phyloP scores from a whole-genome alignment of 1,140 invertebrate genomes.

The Rhynchophorus ferrugineus region DNA sequence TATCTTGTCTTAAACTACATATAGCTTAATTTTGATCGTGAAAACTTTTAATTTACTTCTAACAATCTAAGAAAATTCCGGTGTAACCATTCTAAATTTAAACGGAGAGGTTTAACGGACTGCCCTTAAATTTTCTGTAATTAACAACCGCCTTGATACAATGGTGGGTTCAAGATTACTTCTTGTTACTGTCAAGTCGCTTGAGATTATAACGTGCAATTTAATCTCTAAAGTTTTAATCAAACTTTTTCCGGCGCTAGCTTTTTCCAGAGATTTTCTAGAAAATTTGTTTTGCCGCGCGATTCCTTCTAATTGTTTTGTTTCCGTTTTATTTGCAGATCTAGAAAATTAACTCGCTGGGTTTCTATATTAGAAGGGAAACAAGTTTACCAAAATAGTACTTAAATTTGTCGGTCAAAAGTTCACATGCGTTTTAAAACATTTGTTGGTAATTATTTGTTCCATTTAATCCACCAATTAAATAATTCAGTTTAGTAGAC shows the following conservation, averaged over 20 bases:
- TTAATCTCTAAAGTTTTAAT: neutral
- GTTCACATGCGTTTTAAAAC: too few species aligned
- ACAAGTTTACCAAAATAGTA: too few species aligned
- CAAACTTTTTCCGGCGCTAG: neutral
- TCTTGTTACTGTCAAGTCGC: conserved; percentile 4
- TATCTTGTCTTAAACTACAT: too few species aligned
- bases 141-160: conserved; percentile 8
- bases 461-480: too few species aligned
- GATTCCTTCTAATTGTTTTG: neutral
- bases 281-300: neutral
- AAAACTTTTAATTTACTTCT: conserved; percentile 3
- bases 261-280: neutral
- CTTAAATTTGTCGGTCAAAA: too few species aligned
- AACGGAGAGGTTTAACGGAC: neutral
- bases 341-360: too few species aligned
- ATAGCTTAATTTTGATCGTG: too few species aligned
- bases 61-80: neutral
- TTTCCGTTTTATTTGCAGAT: too few species aligned
- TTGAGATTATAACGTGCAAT: conserved; percentile 4
- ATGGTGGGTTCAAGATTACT: conserved; percentile 6
- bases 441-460: too few species aligned
- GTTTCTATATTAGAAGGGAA: too few species aligned
- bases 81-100: conserved; percentile 5
- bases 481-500: too few species aligned
- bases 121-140: conserved; percentile 7